Evolutionary conservation across 1,140 invertebrate species (phyloP).

Genomic region (Eumaeus atala): DNA sequence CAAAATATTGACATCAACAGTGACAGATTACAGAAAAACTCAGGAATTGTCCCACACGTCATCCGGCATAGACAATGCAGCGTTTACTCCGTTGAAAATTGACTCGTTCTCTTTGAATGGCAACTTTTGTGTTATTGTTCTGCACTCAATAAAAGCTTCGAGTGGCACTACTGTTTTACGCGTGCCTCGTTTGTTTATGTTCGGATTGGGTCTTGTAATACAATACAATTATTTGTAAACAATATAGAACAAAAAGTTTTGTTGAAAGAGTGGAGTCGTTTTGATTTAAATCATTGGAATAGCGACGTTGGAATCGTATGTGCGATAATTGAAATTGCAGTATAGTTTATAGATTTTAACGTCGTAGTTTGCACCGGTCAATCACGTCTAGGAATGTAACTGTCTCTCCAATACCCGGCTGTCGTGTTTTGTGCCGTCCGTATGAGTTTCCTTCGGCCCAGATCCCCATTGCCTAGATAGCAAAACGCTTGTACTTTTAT

Average conservation of each 20-base stretch:
- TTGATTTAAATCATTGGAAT: conserved; percentile 1
- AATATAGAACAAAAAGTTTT: conserved; percentile 3
- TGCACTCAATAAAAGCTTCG: conserved; percentile 27
- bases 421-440: too few relatives aligned
- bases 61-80: conserved; percentile 54
- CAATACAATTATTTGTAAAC: conserved; percentile 1
- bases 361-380: too few relatives aligned
- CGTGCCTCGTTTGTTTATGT: conserved; percentile 23
- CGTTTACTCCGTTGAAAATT: conserved; percentile 54
- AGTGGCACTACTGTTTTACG: conserved; percentile 35
- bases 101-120: conserved; percentile 28
- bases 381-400: too few relatives aligned
- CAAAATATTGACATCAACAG: conserved; percentile 66
- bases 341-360: too few relatives aligned
- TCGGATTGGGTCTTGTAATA: background rate
- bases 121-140: conserved; percentile 34
- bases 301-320: background rate
- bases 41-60: conserved; percentile 24
- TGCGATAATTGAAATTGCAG: too few relatives aligned
- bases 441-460: too few relatives aligned
- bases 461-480: too few relatives aligned
- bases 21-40: conserved; percentile 45
- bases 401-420: too few relatives aligned
- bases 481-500: too few relatives aligned
- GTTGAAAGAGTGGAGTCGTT: conserved; percentile 1